phyloP scores from a whole-genome alignment of 2,113 vertebrate genomes.

The Percina caprodes region DNA sequence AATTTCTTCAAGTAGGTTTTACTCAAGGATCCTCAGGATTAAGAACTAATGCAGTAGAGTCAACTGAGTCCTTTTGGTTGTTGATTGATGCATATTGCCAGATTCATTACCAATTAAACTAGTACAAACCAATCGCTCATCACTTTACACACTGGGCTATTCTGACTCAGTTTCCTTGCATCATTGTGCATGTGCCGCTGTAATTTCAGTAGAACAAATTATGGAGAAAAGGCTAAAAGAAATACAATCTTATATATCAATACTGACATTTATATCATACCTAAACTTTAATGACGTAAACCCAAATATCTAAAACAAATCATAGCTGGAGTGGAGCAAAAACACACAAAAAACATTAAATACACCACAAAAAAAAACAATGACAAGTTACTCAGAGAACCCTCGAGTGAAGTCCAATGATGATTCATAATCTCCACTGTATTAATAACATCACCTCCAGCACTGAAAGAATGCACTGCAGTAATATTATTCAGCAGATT shows the following conservation, averaged over 20 bases:
- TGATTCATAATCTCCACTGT: slow-evolving; percentile 87
- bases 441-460: slow-evolving; percentile 87
- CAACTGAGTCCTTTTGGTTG: not conserved
- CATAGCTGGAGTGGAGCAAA: not conserved
- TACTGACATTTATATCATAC: not conserved
- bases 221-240: not conserved
- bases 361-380: not conserved
- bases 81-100: not conserved
- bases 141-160: too few relatives aligned
- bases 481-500: slow-evolving; percentile 88
- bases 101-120: not conserved
- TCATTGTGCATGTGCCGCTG: not conserved
- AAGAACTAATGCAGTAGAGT: not conserved
- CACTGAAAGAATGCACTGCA: slow-evolving; percentile 81
- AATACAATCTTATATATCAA: not conserved
- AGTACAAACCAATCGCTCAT: not conserved
- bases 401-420: slow-evolving; percentile 79
- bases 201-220: not conserved
- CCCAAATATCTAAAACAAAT: not conserved
- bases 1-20: not conserved
- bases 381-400: not conserved
- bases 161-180: not conserved
- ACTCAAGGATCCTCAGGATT: not conserved
- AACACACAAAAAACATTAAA: not conserved
- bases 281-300: not conserved